Evolutionary conservation across 2,888 invertebrate species (phyloP), one percentile per base, ranked within the genome.

Genomic region (Octodonta nipae): DNA sequence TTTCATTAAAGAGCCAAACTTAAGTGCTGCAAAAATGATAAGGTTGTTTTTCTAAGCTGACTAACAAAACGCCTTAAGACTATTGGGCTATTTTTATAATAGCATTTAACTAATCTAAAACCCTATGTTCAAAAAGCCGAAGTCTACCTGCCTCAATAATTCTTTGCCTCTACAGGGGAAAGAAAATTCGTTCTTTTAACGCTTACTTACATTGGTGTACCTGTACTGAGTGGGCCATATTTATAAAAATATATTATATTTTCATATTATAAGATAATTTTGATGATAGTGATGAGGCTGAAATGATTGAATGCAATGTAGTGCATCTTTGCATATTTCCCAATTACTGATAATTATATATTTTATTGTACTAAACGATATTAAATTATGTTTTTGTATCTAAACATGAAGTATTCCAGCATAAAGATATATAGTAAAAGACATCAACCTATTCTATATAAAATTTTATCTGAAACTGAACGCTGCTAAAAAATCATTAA

Each of bases 131-230:
- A 43, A 45, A 45, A 45, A 45, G 43, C 43, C 38, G 25, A 22
- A 4, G 12, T 13, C 30, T 22, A 17, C 26, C 15, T 13, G 22
- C 13, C 38, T 42, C 35, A 36, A 17, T 15, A 25, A 16, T 33
- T 26, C 22, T 30, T 32, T 15, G 4, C 15, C 12, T 15, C 12
- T 20, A 34, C 15, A 20, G 15, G 26, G n/a, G 11, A 11, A 34
- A 28, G 17, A 13, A 33, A 12, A 20, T 13, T 14, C 15, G 24
- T 25, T 15, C 15, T n/a, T 38, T 38, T 11, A 22, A 22, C n/a
- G n/a, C 10, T 22, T 49, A 49, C 49, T 49, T 46, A 49, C 49
- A 37, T 40, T 49, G 49, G 34, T 49, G 49, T 42, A 49, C 39
- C 46, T 49, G 49, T 43, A 47, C 49, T 49, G 40, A 39, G 40